Evolutionary conservation across 92 coral and sea anemone genomes (phyloP).

Genomic region (Zoanthus solanderi): DNA sequence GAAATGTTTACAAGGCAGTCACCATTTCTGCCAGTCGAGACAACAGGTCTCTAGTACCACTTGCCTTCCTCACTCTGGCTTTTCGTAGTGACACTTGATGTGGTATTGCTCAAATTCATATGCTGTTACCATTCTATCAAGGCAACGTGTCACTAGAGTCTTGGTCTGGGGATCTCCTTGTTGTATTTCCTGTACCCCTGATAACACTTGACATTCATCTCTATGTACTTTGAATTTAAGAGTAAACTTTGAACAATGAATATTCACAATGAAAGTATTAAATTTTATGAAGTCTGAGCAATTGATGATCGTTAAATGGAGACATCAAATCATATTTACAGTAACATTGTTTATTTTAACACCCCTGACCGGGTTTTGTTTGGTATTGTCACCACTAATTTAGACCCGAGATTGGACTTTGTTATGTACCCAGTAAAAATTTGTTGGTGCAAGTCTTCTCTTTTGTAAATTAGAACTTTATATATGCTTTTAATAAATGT

Average conservation of each 20-base stretch:
- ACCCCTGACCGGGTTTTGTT: too few relatives aligned
- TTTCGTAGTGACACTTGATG: slow-evolving; percentile 3
- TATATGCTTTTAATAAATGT: too few relatives aligned
- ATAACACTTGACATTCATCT: slow-evolving; percentile 53
- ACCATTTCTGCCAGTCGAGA: slow-evolving; percentile 53
- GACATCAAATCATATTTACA: neutral
- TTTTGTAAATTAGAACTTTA: neutral
- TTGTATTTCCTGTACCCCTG: too few relatives aligned
- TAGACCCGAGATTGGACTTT: neutral
- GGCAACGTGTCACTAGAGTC: slow-evolving; percentile 56
- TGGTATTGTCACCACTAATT: neutral
- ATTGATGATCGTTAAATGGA: too few relatives aligned
- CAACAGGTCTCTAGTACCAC: slow-evolving; percentile 41
- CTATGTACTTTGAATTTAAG: neutral
- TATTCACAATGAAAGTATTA: too few relatives aligned
- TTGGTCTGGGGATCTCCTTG: slow-evolving; percentile 53
- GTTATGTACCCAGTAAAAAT: neutral
- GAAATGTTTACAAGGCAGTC: slow-evolving; percentile 66
- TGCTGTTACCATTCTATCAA: slow-evolving; percentile 41
- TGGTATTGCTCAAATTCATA: slow-evolving; percentile 28
- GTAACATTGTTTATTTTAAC: neutral
- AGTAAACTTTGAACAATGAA: too few relatives aligned
- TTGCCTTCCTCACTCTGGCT: slow-evolving; percentile 14
- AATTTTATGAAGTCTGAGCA: too few relatives aligned
- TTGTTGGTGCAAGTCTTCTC: neutral